A percentile compares a stretch with the other conserved stretches of the same genome.
Conservation (phyloP, 2,888 invertebrate species). For the Oxystoma pomonae region DNA sequence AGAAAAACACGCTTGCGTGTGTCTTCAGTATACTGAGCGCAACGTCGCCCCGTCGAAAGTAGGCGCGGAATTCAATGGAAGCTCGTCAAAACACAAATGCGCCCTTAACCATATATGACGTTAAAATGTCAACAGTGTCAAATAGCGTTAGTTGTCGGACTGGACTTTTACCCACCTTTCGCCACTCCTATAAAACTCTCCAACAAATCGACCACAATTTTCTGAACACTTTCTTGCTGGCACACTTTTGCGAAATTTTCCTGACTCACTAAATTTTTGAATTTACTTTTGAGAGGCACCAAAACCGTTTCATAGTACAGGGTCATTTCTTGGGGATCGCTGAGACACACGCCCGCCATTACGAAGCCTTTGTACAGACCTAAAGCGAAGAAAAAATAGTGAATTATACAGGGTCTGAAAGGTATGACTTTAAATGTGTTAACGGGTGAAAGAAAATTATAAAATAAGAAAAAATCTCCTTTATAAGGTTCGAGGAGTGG, state of each 20-base stretch:
- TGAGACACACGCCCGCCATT: constrained; percentile 44
- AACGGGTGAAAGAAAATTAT: too few species aligned
- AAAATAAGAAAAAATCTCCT: too few species aligned
- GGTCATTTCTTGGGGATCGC: constrained; percentile 36
- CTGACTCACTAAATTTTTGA: constrained; percentile 51
- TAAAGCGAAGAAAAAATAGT: not conserved
- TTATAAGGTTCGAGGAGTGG: too few species aligned
- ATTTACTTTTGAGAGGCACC: constrained; percentile 50
- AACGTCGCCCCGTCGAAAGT: too few species aligned
- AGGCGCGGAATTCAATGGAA: too few species aligned
- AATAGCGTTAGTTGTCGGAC: too few species aligned
- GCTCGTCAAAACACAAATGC: too few species aligned
- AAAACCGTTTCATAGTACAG: constrained; percentile 48
- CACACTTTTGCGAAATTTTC: constrained; percentile 53
- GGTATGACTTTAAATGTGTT: not conserved
- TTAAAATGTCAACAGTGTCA: too few species aligned
- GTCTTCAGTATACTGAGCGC: too few species aligned
- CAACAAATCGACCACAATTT: constrained; percentile 67
- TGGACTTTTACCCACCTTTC: constrained; percentile 57
- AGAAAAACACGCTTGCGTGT: too few species aligned
- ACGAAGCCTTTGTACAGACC: constrained; percentile 21
- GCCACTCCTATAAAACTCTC: constrained; percentile 72
- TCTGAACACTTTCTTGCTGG: constrained; percentile 60
- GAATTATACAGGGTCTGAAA: too few species aligned
- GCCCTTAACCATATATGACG: too few species aligned